Conservation (phyloP, 1,140 invertebrate genomes). For the Lethrus apterus region DNA sequence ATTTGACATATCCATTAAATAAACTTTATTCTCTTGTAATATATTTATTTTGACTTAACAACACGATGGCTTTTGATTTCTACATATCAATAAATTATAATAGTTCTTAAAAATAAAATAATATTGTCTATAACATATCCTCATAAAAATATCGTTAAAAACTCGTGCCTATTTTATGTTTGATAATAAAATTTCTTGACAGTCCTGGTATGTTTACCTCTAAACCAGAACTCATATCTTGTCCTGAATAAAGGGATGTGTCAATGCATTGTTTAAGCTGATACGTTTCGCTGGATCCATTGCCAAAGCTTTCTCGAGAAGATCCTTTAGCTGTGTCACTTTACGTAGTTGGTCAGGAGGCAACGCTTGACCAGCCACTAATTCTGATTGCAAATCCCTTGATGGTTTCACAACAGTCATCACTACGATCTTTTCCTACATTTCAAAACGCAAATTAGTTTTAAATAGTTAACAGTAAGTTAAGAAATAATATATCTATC, state of each 20-base stretch:
- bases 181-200: conserved; percentile 9
- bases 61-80: conserved; percentile 10
- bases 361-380: conserved; percentile 81
- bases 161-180: not conserved
- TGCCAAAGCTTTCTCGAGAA: conserved; percentile 89
- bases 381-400: conserved; percentile 78
- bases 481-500: no score
- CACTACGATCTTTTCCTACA: conserved; percentile 91
- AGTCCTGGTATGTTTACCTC: conserved; percentile 28
- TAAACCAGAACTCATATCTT: conserved; percentile 53
- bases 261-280: conserved; percentile 87
- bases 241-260: conserved; percentile 96
- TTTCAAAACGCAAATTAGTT: conserved; percentile 30
- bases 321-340: conserved; percentile 86
- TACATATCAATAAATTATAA: conserved; percentile 8
- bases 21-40: conserved; percentile 8
- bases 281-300: conserved; percentile 90
- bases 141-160: not conserved
- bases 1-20: conserved; percentile 15
- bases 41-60: conserved; percentile 11
- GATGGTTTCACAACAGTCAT: conserved; percentile 85
- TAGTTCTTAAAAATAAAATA: conserved; percentile 15
- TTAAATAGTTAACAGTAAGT: no score
- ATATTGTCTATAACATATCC: conserved; percentile 1
- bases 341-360: conserved; percentile 85